phyloP scores from a whole-genome alignment of 2,888 invertebrate genomes.

The Molanna angustata region DNA sequence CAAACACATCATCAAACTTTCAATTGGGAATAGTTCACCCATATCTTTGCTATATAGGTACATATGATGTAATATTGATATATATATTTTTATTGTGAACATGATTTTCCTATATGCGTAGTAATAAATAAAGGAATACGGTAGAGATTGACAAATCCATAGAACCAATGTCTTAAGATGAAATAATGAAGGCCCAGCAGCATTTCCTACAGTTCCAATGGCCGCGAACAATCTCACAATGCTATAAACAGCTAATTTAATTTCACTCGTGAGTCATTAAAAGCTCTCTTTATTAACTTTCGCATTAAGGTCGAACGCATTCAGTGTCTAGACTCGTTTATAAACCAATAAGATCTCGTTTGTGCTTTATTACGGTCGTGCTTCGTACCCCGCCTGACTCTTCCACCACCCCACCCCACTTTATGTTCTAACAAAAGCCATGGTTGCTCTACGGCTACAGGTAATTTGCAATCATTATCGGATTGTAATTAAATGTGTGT shows the following conservation, averaged over 20 bases:
- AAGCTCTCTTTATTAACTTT: slow-evolving; percentile 26
- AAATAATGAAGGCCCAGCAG: not conserved
- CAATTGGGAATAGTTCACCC: too few species aligned
- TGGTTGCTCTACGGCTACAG: slow-evolving; percentile 1
- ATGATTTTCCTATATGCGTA: too few species aligned
- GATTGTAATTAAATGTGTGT: slow-evolving; percentile 21
- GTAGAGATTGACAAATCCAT: too few species aligned
- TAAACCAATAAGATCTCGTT: slow-evolving; percentile 26
- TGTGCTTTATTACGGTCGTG: slow-evolving; percentile 25
- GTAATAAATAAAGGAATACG: too few species aligned
- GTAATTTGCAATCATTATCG: slow-evolving; percentile 22
- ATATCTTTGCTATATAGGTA: too few species aligned
- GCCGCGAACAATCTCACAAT: not conserved
- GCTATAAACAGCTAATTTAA: slow-evolving; percentile 25
- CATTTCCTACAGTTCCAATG: too few species aligned
- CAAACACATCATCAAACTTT: too few species aligned
- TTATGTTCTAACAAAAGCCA: not conserved
- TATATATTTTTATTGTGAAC: too few species aligned
- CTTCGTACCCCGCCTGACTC: not conserved
- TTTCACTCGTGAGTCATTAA: slow-evolving; percentile 28
- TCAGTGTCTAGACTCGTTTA: slow-evolving; percentile 26
- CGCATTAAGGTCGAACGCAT: slow-evolving; percentile 21
- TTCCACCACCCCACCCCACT: not conserved
- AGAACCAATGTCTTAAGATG: not conserved
- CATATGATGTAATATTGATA: too few species aligned